These are phyloP conservation scores for Capromys pilorides DNA, from an alignment of 2,797 vertebrate genomes.

Conservation along the genomic window DNA sequence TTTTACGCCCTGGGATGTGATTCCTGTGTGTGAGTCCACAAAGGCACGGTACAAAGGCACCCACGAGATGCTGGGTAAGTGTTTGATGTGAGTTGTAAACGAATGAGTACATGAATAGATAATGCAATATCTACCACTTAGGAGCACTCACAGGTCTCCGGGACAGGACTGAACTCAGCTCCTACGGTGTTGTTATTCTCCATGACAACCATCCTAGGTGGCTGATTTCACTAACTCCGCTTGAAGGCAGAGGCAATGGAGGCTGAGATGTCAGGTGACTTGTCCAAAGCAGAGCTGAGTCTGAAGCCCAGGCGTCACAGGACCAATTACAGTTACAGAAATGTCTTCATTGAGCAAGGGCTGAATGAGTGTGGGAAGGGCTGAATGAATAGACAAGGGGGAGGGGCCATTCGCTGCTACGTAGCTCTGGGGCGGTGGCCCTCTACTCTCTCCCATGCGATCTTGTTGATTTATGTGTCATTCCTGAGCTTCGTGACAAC, in stretches of 20 bases:
- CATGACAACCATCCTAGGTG: rapidly evolving
- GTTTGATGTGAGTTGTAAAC: no score
- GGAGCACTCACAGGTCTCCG: neutral
- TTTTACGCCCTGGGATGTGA: neutral
- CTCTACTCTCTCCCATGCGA: neutral
- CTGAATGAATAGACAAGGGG: neutral
- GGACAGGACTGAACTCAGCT: neutral
- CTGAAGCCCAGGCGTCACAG: neutral
- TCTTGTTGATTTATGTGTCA: neutral
- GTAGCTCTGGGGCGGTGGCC: neutral
- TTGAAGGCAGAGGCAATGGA: neutral
- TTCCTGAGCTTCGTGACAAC: neutral
- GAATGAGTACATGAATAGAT: neutral
- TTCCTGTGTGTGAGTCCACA: neutral
- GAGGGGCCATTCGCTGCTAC: neutral
- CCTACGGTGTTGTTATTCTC: no score
- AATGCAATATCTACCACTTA: neutral
- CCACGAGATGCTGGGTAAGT: neutral
- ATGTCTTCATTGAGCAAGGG: neutral
- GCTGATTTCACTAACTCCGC: neutral
- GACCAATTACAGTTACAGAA: no score
- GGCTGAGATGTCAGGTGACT: neutral
- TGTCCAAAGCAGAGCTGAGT: neutral
- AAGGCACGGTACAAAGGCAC: neutral
- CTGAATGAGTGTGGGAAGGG: neutral